Percentiles rank a stretch among this genome's conserved stretches.
phyloP scores from a whole-genome alignment of 2,888 invertebrate species.

The Apodemia zela region DNA sequence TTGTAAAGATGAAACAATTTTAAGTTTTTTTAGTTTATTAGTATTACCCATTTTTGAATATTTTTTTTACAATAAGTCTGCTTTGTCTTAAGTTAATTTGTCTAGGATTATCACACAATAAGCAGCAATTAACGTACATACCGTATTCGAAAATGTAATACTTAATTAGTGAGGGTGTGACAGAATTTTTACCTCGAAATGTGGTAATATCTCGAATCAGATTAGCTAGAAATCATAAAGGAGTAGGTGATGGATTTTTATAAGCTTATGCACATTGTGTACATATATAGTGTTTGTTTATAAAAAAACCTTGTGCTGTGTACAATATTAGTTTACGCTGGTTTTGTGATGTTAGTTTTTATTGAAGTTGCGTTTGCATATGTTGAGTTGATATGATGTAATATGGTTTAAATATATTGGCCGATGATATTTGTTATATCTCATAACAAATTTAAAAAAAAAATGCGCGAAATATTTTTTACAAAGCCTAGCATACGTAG shows the following conservation, averaged over 20 bases:
- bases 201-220: constrained; percentile 7
- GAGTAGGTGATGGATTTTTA: constrained; percentile 6
- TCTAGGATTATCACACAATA: too few relatives aligned
- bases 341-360: constrained; percentile 13
- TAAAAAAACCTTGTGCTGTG: constrained; percentile 1
- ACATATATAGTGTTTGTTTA: neutral
- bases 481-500: too few relatives aligned
- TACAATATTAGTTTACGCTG: neutral
- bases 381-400: neutral
- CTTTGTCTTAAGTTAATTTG: too few relatives aligned
- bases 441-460: neutral
- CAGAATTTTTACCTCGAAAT: neutral
- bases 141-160: neutral
- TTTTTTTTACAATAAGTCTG: too few relatives aligned
- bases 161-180: neutral
- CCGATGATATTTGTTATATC: neutral
- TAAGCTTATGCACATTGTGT: constrained; percentile 8
- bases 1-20: too few relatives aligned
- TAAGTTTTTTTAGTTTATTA: neutral
- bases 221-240: constrained; percentile 1
- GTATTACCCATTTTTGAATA: neutral
- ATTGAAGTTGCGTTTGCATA: neutral
- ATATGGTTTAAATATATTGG: neutral
- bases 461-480: too few relatives aligned
- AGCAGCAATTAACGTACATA: too few relatives aligned